A percentile compares a stretch with the other conserved stretches of the same genome.
Conservation (phyloP, 2,113 vertebrate genomes). For the Naja naja region DNA sequence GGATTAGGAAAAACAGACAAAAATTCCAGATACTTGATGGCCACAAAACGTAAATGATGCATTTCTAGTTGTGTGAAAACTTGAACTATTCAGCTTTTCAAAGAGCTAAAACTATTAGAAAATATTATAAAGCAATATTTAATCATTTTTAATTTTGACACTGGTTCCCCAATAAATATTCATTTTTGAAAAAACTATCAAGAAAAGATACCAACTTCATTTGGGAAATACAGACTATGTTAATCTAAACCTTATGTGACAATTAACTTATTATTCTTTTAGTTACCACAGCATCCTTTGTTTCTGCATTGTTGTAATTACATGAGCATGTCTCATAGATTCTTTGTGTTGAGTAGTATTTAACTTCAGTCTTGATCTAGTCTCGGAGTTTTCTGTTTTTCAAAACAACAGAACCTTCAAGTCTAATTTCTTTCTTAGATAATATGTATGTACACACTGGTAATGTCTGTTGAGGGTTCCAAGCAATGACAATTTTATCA, state of each 20-base stretch:
- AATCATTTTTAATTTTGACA: not conserved
- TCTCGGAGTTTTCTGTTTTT: not conserved
- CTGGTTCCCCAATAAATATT: not conserved
- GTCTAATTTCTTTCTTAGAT: not conserved
- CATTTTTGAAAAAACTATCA: not conserved
- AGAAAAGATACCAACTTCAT: not conserved
- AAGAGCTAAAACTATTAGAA: not conserved
- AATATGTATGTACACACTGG: not conserved
- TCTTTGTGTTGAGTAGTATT: not conserved
- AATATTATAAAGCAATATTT: not conserved
- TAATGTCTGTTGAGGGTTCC: not conserved
- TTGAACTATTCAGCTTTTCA: not conserved
- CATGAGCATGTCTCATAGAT: not conserved
- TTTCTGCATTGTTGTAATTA: conserved; percentile 9
- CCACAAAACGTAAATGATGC: not conserved
- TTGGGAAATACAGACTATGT: not conserved
- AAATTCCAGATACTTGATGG: not conserved
- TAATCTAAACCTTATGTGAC: not conserved
- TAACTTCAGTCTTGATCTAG: not conserved
- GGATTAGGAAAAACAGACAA: not conserved
- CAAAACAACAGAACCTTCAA: not conserved
- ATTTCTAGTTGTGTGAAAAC: not conserved
- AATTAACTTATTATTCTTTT: conserved; percentile 8
- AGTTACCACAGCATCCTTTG: conserved; percentile 5
- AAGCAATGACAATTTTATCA: not conserved